Percentiles rank a stretch among this genome's conserved stretches.
Evolutionary conservation across 2,797 vertebrate genomes (phyloP).

Genomic region (Allobates femoralis): DNA sequence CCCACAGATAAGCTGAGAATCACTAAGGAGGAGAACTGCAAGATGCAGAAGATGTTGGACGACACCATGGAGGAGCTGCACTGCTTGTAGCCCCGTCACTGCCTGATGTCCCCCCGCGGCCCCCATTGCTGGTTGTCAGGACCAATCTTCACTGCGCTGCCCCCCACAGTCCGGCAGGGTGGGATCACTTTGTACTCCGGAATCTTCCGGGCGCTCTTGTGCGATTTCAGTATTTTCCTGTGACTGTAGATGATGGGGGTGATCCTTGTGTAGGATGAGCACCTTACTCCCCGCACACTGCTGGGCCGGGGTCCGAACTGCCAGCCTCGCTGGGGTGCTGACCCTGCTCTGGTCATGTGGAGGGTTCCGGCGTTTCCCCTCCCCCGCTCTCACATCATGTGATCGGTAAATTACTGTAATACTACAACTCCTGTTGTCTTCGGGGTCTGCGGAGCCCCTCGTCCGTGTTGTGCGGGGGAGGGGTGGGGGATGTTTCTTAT

Average conservation of each 20-base stretch:
- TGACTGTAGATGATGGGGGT: not conserved
- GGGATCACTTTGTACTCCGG: not conserved
- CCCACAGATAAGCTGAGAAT: slow-evolving; percentile 80
- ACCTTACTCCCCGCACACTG: not conserved
- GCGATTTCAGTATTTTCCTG: not conserved
- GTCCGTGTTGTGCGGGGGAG: not conserved
- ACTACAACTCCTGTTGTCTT: not conserved
- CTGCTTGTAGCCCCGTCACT: slow-evolving; percentile 72
- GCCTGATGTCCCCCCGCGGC: not conserved
- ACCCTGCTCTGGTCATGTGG: not conserved
- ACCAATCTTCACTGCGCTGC: not conserved
- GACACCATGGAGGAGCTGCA: slow-evolving; percentile 82
- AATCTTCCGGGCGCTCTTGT: not conserved
- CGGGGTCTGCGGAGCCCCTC: not conserved
- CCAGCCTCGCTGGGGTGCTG: not conserved
- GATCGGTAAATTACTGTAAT: not conserved
- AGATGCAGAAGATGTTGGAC: slow-evolving; percentile 81
- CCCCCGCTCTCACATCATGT: not conserved
- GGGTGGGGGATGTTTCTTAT: not conserved
- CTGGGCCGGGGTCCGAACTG: too few species aligned
- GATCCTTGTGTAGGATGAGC: not conserved
- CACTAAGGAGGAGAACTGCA: slow-evolving; percentile 82
- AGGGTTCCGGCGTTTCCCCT: not conserved
- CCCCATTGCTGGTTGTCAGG: not conserved
- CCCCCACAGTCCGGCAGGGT: not conserved